Conservation (phyloP, 2,113 vertebrate genomes). For the Cyphomyrus discorhynchus region DNA sequence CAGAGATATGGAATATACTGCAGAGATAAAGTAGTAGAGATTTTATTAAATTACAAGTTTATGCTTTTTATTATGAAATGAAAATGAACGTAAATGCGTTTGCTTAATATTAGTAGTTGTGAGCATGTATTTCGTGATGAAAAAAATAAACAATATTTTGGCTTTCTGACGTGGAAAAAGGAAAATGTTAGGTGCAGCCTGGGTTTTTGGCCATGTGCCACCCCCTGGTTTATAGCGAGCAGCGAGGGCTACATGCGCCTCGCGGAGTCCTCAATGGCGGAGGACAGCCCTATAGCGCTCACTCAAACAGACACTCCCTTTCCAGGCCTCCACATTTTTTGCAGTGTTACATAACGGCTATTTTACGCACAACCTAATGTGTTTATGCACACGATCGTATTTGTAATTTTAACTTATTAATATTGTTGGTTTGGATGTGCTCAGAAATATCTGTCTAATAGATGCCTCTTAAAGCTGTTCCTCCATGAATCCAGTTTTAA, state of each 20-base stretch:
- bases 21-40: neutral
- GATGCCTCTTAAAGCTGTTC: neutral
- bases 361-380: neutral
- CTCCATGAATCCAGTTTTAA: neutral
- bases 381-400: neutral
- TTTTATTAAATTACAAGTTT: neutral
- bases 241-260: slow-evolving; percentile 44
- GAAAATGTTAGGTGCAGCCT: neutral
- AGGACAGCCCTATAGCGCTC: neutral
- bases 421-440: neutral
- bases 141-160: neutral
- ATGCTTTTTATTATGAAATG: neutral
- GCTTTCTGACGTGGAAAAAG: neutral
- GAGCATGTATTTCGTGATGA: neutral
- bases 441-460: neutral
- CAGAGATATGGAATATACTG: neutral
- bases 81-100: neutral
- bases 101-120: neutral
- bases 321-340: neutral
- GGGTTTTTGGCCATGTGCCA: neutral
- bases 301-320: neutral
- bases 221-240: neutral
- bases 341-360: neutral
- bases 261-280: slow-evolving; percentile 64
- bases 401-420: neutral